Evolutionary conservation across 2,888 invertebrate species (phyloP).

Genomic region (Cotesia congregata): DNA sequence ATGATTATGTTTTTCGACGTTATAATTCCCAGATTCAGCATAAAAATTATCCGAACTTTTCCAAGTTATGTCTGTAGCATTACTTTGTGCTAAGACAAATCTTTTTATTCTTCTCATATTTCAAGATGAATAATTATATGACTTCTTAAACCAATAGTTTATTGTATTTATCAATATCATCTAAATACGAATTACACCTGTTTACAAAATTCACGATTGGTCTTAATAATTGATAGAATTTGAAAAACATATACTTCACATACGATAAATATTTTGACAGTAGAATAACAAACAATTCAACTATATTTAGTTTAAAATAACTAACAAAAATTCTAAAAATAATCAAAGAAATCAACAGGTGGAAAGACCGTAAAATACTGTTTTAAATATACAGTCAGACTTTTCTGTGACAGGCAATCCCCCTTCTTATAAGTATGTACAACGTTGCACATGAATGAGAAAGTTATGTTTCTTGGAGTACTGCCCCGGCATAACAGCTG

Average conservation of each 20-base stretch:
- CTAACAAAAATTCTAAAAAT: constrained; percentile 2
- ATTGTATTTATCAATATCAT: not conserved
- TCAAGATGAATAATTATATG: constrained; percentile 12
- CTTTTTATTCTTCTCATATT: constrained; percentile 66
- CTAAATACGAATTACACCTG: not conserved
- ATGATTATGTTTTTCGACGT: constrained; percentile 49
- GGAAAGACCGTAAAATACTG: constrained; percentile 48
- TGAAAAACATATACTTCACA: not conserved
- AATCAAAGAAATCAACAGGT: constrained; percentile 38
- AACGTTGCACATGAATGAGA: constrained; percentile 25
- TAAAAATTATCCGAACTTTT: constrained; percentile 65
- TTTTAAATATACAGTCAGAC: constrained; percentile 38
- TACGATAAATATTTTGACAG: not conserved
- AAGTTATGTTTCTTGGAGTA: constrained; percentile 26
- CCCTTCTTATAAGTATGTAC: constrained; percentile 40
- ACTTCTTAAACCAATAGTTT: not conserved
- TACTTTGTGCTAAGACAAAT: constrained; percentile 66
- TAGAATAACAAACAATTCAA: not conserved
- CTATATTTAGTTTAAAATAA: not conserved
- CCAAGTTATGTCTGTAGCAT: constrained; percentile 65
- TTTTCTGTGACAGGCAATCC: constrained; percentile 44
- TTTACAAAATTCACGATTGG: not conserved
- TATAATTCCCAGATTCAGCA: constrained; percentile 56
- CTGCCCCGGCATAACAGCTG: not conserved
- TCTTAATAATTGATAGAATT: not conserved